Evolutionary conservation across 2,113 vertebrate genomes (phyloP).

Genomic region (Chaetodon auriga): DNA sequence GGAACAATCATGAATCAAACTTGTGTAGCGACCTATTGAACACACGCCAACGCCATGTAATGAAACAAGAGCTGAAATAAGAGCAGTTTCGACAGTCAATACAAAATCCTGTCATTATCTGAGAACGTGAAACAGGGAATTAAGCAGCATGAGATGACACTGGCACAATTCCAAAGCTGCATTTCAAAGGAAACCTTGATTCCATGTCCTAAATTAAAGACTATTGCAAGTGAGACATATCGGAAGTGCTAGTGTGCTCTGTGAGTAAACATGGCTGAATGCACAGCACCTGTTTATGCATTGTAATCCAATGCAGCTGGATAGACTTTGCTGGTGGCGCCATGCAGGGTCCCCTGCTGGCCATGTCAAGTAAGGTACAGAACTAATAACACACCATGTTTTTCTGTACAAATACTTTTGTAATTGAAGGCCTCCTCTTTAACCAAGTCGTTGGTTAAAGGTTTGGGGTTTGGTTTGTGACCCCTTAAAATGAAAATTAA

Average conservation of each 20-base stretch:
- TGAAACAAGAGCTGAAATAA: conserved; percentile 75
- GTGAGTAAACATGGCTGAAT: conserved; percentile 60
- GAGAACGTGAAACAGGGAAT: conserved; percentile 62
- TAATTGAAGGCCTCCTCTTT: neutral
- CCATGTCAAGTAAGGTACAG: conserved; percentile 3
- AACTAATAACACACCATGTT: neutral
- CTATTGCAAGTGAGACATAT: conserved; percentile 37
- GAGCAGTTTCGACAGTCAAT: conserved; percentile 69
- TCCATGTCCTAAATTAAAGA: conserved; percentile 60
- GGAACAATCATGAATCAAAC: conserved; percentile 77
- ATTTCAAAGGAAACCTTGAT: conserved; percentile 65
- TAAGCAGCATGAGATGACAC: conserved; percentile 51
- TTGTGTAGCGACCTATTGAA: conserved; percentile 72
- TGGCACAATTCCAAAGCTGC: conserved; percentile 56
- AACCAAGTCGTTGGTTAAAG: neutral
- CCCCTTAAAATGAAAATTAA: neutral
- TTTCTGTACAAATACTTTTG: neutral
- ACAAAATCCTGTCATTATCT: conserved; percentile 69
- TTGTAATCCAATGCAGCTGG: conserved; percentile 49
- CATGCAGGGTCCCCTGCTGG: conserved; percentile 8
- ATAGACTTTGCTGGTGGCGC: neutral
- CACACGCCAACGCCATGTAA: conserved; percentile 60
- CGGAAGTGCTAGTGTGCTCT: neutral
- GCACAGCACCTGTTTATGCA: conserved; percentile 55
- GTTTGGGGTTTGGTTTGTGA: neutral